These are phyloP conservation scores for Peribatodes rhomboidaria DNA, from an alignment of 2,888 invertebrate genomes.

Conservation along the genomic window DNA sequence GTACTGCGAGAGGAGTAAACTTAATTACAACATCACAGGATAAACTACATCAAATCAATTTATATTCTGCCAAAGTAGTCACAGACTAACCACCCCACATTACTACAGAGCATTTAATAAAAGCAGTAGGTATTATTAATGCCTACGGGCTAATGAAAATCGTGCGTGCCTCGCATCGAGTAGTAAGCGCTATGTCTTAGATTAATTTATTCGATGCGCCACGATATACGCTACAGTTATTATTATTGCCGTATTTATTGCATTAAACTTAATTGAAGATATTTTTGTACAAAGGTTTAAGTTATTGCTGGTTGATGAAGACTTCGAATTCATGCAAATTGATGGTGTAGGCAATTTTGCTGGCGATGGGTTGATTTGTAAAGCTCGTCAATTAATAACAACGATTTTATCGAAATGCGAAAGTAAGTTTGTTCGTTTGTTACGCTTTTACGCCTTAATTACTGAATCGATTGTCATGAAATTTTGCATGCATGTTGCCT, in stretches of 20 bases:
- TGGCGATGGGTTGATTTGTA: no score
- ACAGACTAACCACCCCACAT: slow-evolving; percentile 32
- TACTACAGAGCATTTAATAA: slow-evolving; percentile 41
- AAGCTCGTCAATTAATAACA: no score
- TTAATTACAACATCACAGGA: neutral
- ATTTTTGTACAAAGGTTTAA: slow-evolving; percentile 2
- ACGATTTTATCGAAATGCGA: no score
- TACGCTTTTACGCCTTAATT: no score
- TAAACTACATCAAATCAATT: slow-evolving; percentile 29
- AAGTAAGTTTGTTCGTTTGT: no score
- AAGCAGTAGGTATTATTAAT: slow-evolving; percentile 22
- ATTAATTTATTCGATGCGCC: slow-evolving; percentile 17
- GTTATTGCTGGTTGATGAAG: slow-evolving; percentile 2
- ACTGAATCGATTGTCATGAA: no score
- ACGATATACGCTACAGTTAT: slow-evolving; percentile 16
- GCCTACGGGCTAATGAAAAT: slow-evolving; percentile 46
- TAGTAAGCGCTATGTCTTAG: slow-evolving; percentile 4
- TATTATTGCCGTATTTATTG: slow-evolving; percentile 11
- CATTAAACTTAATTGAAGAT: slow-evolving; percentile 14
- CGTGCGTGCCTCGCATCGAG: slow-evolving; percentile 45
- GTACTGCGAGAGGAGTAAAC: no score
- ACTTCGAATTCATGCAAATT: neutral
- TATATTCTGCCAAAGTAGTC: slow-evolving; percentile 29
- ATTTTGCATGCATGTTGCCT: no score
- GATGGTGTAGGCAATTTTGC: neutral